phyloP scores from a whole-genome alignment of 1,140 invertebrate genomes.

The Archegozetes longisetosus region DNA sequence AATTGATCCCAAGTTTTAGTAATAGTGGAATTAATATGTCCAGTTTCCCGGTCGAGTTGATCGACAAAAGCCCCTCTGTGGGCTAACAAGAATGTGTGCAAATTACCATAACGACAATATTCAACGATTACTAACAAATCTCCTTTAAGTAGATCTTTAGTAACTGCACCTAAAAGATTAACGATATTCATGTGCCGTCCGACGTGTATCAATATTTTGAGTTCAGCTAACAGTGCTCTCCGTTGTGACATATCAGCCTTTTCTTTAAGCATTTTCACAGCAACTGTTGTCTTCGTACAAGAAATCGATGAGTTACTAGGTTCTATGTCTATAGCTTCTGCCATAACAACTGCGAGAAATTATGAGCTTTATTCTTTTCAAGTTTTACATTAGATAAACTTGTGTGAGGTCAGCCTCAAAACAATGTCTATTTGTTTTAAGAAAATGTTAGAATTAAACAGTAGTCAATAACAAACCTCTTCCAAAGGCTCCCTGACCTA shows the following conservation, averaged over 20 bases:
- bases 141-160: constrained; percentile 76
- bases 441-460: not conserved
- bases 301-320: too few relatives aligned
- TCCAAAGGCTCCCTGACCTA: constrained; percentile 82
- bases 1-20: not conserved
- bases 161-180: constrained; percentile 81
- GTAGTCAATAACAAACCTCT: constrained; percentile 44
- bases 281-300: constrained; percentile 18
- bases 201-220: constrained; percentile 89
- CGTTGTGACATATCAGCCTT: constrained; percentile 20
- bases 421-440: not conserved
- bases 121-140: constrained; percentile 78
- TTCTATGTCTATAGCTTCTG: too few relatives aligned
- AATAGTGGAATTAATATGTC: not conserved
- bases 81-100: constrained; percentile 63
- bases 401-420: too few relatives aligned
- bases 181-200: constrained; percentile 88
- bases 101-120: constrained; percentile 73
- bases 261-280: constrained; percentile 25
- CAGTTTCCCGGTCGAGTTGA: constrained; percentile 42
- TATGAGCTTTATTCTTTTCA: not conserved
- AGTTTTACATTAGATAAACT: not conserved
- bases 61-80: constrained; percentile 60
- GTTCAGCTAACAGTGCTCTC: constrained; percentile 64
- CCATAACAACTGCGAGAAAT: too few relatives aligned